These are phyloP conservation scores for Leucoma salicis DNA, from an alignment of 2,888 invertebrate species.

Conservation along the genomic window DNA sequence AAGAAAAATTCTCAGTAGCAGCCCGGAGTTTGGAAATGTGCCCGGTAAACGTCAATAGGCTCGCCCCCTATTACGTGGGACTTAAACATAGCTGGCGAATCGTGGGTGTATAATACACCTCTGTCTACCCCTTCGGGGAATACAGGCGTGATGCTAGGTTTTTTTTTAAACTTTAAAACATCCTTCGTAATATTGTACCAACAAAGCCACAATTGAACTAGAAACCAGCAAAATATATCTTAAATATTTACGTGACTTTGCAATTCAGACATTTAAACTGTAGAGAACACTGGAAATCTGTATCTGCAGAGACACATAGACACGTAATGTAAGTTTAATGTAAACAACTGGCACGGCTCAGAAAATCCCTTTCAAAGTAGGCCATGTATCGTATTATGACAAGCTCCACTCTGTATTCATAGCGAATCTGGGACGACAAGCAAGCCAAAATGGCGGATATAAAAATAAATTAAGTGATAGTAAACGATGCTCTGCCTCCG, in stretches of 20 bases:
- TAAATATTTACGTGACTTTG: slow-evolving; percentile 5
- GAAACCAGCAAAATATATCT: too few species aligned
- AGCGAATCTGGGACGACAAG: slow-evolving; percentile 63
- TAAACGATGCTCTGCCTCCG: slow-evolving; percentile 56
- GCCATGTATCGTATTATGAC: slow-evolving; percentile 64
- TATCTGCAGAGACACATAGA: slow-evolving; percentile 15
- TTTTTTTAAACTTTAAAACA: too few species aligned
- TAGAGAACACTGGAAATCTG: slow-evolving; percentile 1
- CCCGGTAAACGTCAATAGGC: too few species aligned
- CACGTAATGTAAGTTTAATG: slow-evolving; percentile 36
- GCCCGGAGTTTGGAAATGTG: too few species aligned
- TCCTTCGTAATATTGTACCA: too few species aligned
- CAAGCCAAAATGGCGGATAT: slow-evolving; percentile 68
- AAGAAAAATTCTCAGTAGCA: too few species aligned
- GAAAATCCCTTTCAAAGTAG: slow-evolving; percentile 53
- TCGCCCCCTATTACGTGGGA: too few species aligned
- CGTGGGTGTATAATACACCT: too few species aligned
- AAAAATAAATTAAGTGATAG: slow-evolving; percentile 77
- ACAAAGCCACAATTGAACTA: too few species aligned
- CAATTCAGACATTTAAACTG: neutral
- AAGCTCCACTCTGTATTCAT: slow-evolving; percentile 64
- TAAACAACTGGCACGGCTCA: slow-evolving; percentile 50
- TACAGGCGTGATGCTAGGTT: too few species aligned
- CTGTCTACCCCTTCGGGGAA: too few species aligned
- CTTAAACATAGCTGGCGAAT: too few species aligned